Evolutionary conservation across 2,113 vertebrate genomes (phyloP), one percentile per base, ranked within the genome.

Genomic region (Peucedramus taeniatus): DNA sequence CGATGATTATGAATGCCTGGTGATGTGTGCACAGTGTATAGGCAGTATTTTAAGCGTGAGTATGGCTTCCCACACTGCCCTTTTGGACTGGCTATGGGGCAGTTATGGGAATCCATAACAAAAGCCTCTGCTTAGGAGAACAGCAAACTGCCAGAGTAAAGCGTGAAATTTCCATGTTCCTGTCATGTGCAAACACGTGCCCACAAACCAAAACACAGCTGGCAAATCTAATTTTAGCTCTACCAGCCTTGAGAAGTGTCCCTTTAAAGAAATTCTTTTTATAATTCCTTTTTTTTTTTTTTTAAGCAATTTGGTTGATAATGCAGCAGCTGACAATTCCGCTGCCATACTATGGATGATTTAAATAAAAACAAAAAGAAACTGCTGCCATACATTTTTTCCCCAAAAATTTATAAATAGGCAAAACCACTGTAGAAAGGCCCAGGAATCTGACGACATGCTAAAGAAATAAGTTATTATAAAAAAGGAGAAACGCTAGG

Each of bases 191-290:
- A 90, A 96, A 96, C 97, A 97, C 96, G 95, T 97, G 95, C 97
- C 85, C 96, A 85, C 94, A 59, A 97, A 97, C 97, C 97, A 97
- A 98, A 98, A 98, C 97, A 98, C 98, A 98, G 98, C 98, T 98
- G 98, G 98, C 83, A 89, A 39, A 31, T 93, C 97, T 98, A 98
- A 98, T 98, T 98, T 98, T 98, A 98, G 98, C 79, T 81, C 77
- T 39, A 39, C 95, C 96, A 93, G 97, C 96, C 97, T 97, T 94
- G 96, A 97, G 96, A 97, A 98, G 87, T 90, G 94, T 96, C 97
- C 96, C 97, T 98, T 98, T 97, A 97, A 98, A 97, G 93, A 97
- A 97, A 97, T 92, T 94, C 68, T 97, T 93, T 94, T 89, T 96
- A 93, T 95, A 97, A 79, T 78, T 78, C 11, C 30, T 89, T 87